Base-by-base conservation (phyloP, 2,113 vertebrate species). In the Lophura nycthemera region DNA sequence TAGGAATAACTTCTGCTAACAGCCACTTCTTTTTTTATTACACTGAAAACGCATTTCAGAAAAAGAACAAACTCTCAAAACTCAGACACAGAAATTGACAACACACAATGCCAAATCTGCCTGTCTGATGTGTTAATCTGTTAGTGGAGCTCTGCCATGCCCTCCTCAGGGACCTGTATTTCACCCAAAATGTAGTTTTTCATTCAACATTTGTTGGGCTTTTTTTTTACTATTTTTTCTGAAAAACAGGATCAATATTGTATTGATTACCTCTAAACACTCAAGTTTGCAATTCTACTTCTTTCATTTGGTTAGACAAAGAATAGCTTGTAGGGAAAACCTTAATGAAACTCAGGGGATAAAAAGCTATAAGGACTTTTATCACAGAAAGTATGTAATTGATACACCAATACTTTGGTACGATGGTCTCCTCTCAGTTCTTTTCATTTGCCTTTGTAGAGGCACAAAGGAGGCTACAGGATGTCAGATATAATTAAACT, bases 401-500 rank as follows among this genome's bases (percentile, higher is more conserved):
- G 83, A 91, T 90, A 75, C 29, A 71, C 42, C 21, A 34, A 79
- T 38, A 79, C 72, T 75, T 57, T 21, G 40, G 65, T 73, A 61
- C 48, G 71, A 73, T 71, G 59, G 25, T 64, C 52, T 78, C 88
- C 85, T 77, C 75, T 90, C 57, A 32, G 73, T 63, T 77, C 70
- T 78, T 81, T 95, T 96, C 76, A 76, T 95, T 84, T 84, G 76
- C 52, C 56, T 60, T 30, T 83, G 66, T 32, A 88, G 25, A 70
- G 19, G 32, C 81, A 93, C 50, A 93, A 94, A 85, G 59, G 47
- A 93, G 63, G 63, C 27, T 74, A 66, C 56, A 96, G 72, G n/a
- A 86, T 81, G 94, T 93, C 76, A 93, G 86, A 80, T 87, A 76
- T 71, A 92, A 96, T 91, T 96, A 93, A 95, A 83, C 12, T 86